Base-by-base conservation (phyloP, 2,888 invertebrate species). In the Drosophila macrothrix region DNA sequence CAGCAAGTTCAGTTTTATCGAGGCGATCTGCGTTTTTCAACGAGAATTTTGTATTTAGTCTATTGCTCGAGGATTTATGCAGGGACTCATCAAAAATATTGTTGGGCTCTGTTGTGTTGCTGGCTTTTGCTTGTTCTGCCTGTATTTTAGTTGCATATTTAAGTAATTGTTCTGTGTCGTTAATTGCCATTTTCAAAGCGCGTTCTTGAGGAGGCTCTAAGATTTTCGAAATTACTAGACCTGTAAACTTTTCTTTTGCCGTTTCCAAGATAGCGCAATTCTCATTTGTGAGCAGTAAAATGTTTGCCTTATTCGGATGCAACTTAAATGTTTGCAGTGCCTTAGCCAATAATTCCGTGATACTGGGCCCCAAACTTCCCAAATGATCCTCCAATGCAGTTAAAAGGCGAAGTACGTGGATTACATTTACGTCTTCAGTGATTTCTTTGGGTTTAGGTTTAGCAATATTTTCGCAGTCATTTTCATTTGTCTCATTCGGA, bases 341-440 rank as follows among this genome's bases (percentile, higher is more conserved):
- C 65, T 90, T 90, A 14, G 90, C 89, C 29, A 92, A 76, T 29
- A 97, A 92, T 56, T 96, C 95, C 1, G 96, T 95, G 53, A 97
- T 94, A 92, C 95, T 96, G 0, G 97, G 97, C 0, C 97, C 97
- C 31, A 97, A 93, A 39, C 97, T 97, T 29, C 97, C 97, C 37
- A 97, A 93, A 85, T 96, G 96, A 82, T 96, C 96, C 91, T 97
- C 97, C 12, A 97, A 93, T 2, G 97, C 97, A 1, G 97, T 96
- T 1, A 97, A 93, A 67, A 96, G 93, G 14, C 97, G 94, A 61
- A 97, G 93, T 46, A 96, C 96, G 37, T 94, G 94, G 6, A 96
- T 95, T 5, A 95, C 94, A 78, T 94, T 94, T 9, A 93, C 55
- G 4, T 62, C 53, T 3, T 59, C 53, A 0, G 6, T 28, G 6